Percentiles rank a stretch among this genome's conserved stretches.
phyloP scores from a whole-genome alignment of 2,888 invertebrate genomes.

The Dione vanillae region DNA sequence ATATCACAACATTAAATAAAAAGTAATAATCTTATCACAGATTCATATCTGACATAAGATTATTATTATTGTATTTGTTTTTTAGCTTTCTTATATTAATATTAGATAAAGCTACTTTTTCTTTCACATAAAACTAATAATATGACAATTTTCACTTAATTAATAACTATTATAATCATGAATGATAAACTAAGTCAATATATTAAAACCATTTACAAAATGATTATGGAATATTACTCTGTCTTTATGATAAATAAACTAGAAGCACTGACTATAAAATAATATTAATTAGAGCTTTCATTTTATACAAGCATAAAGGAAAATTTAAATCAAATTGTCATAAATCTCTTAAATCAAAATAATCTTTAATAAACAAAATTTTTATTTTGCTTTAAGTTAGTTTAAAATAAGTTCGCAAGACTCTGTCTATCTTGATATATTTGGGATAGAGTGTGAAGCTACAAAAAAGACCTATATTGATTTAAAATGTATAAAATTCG shows the following conservation, averaged over 20 bases:
- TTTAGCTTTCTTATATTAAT: neutral
- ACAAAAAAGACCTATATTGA: too few relatives aligned
- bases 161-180: neutral
- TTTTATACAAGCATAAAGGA: neutral
- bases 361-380: too few relatives aligned
- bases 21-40: too few relatives aligned
- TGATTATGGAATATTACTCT: constrained; percentile 10
- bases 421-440: too few relatives aligned
- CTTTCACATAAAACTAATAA: neutral
- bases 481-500: too few relatives aligned
- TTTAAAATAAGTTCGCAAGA: too few relatives aligned
- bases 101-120: neutral
- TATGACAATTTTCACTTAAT: neutral
- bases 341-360: too few relatives aligned
- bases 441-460: too few relatives aligned
- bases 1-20: too few relatives aligned
- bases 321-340: too few relatives aligned
- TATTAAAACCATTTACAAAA: constrained; percentile 7
- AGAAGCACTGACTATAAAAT: neutral
- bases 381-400: too few relatives aligned
- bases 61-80: neutral
- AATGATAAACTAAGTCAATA: constrained; percentile 3
- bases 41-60: too few relatives aligned
- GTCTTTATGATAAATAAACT: constrained; percentile 6
- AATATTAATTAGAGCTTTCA: neutral